phyloP scores from a whole-genome alignment of 2,113 vertebrate genomes.

The Cochlearius cochlearius region DNA sequence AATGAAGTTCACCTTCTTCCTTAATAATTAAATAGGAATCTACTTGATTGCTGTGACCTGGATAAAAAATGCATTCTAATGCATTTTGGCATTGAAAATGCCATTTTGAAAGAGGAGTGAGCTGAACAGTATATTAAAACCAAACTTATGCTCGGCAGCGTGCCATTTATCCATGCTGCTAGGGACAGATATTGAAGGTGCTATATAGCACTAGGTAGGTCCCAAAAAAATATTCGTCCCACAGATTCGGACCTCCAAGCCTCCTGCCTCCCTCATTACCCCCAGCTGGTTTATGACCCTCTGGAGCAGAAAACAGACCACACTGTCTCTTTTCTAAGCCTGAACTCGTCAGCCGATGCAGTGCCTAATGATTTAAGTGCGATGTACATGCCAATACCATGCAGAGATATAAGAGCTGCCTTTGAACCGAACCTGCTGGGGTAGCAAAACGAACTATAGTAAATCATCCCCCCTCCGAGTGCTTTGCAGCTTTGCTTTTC shows the following conservation, averaged over 20 bases:
- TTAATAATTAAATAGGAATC: constrained; percentile 15
- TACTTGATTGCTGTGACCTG: background rate
- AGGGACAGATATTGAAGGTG: background rate
- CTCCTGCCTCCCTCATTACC: background rate
- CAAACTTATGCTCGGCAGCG: background rate
- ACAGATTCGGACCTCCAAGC: background rate
- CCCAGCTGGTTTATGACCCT: background rate
- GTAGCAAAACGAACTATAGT: background rate
- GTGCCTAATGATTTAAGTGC: background rate
- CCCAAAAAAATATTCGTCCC: background rate
- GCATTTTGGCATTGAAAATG: background rate
- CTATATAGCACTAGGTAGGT: background rate
- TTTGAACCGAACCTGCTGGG: background rate
- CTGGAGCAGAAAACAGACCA: background rate
- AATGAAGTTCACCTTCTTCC: background rate
- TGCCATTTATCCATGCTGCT: accelerated
- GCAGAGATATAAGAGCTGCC: background rate
- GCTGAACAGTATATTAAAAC: background rate
- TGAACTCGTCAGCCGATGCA: background rate
- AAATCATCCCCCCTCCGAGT: background rate
- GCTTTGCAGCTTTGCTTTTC: background rate
- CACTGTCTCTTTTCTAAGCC: background rate
- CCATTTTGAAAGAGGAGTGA: background rate
- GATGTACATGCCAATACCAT: background rate
- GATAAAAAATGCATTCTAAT: background rate